phyloP scores from a whole-genome alignment of 2,888 invertebrate genomes.

The Leucophenga maculata region DNA sequence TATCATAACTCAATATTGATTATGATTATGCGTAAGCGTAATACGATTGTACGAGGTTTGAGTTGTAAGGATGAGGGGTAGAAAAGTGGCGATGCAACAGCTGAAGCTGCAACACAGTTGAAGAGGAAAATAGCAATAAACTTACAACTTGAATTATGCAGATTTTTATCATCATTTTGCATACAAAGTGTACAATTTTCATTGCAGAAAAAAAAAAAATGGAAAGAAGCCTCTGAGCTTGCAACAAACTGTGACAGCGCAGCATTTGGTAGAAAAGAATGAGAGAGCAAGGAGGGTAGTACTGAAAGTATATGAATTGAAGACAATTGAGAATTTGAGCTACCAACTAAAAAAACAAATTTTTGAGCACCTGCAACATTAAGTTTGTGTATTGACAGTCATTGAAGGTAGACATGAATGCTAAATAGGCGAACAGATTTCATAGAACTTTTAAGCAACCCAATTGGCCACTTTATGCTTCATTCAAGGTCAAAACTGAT shows the following conservation, averaged over 20 bases:
- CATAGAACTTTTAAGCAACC: no score
- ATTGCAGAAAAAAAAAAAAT: slow-evolving; percentile 33
- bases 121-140: slow-evolving; percentile 60
- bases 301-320: no score
- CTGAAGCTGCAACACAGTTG: neutral
- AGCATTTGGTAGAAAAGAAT: neutral
- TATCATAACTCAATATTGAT: slow-evolving; percentile 68
- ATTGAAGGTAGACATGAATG: no score
- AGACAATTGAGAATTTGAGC: no score
- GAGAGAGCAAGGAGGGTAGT: no score
- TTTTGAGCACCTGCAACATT: no score
- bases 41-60: slow-evolving; percentile 24
- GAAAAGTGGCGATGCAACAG: neutral
- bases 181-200: slow-evolving; percentile 62
- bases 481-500: no score
- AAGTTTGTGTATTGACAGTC: no score
- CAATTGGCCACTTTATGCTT: no score
- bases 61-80: slow-evolving; percentile 21
- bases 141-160: slow-evolving; percentile 60
- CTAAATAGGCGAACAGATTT: no score
- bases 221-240: neutral
- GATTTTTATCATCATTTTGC: slow-evolving; percentile 62
- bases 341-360: no score
- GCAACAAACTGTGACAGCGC: slow-evolving; percentile 8
- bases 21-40: slow-evolving; percentile 52